Evolutionary conservation across 2,797 vertebrate species (phyloP).

Genomic region (Ctenochaetus hawaiiensis): DNA sequence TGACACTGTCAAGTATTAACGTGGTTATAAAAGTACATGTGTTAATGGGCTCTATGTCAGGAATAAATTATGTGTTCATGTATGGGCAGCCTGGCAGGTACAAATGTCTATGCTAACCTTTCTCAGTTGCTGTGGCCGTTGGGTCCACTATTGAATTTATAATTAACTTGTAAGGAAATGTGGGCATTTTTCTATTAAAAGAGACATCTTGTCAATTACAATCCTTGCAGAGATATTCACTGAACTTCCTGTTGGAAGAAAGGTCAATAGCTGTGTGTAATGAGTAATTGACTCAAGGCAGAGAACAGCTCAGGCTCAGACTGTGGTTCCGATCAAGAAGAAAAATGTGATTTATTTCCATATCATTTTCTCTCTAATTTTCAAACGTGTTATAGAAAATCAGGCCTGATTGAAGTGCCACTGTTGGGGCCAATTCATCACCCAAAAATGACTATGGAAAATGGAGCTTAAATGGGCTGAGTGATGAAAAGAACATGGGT

Average conservation of each 20-base stretch:
- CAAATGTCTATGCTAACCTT: slow-evolving; percentile 86
- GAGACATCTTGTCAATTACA: slow-evolving; percentile 91
- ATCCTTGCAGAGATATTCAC: slow-evolving; percentile 86
- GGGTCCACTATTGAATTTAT: slow-evolving; percentile 86
- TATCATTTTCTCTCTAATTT: slow-evolving; percentile 86
- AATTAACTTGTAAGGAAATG: slow-evolving; percentile 87
- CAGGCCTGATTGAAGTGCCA: slow-evolving; percentile 82
- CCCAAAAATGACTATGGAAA: slow-evolving; percentile 77
- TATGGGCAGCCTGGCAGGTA: slow-evolving; percentile 79
- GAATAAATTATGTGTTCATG: slow-evolving; percentile 76
- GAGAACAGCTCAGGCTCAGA: slow-evolving; percentile 79
- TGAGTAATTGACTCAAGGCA: slow-evolving; percentile 89
- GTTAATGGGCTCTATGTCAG: slow-evolving; percentile 71
- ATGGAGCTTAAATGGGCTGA: slow-evolving; percentile 84
- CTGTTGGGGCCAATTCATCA: slow-evolving; percentile 84
- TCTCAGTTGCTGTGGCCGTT: slow-evolving; percentile 73
- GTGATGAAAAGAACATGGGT: slow-evolving; percentile 84
- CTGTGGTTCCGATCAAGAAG: slow-evolving; percentile 86
- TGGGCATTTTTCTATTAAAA: slow-evolving; percentile 89
- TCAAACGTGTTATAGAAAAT: slow-evolving; percentile 81
- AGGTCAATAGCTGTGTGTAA: slow-evolving; percentile 90
- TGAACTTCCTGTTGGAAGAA: slow-evolving; percentile 89
- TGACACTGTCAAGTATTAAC: slow-evolving; percentile 65
- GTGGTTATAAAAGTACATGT: slow-evolving; percentile 66
- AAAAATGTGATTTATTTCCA: slow-evolving; percentile 88